Base-by-base conservation (phyloP, 2,888 invertebrate species). In the Gasteruption jaculator region DNA sequence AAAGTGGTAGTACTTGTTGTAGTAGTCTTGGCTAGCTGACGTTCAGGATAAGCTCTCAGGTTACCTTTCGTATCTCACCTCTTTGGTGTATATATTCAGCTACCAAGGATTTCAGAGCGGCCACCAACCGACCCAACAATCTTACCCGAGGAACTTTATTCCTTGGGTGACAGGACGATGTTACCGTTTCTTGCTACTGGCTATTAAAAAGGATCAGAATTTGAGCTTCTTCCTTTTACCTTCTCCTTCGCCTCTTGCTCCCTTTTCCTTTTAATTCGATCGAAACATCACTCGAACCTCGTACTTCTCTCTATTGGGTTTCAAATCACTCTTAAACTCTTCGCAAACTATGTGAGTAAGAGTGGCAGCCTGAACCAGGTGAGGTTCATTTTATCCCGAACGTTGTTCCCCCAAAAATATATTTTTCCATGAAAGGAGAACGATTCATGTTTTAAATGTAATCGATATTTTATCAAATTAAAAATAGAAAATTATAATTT, bases 91-190 rank as follows among this genome's bases (percentile, higher is more conserved):
- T n/a, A n/a, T n/a, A n/a, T n/a, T n/a, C 14, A 50, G 58, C 61
- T 61, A 57, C 61, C 60, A 57, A 61, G 58, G 64, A 60, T 64
- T 64, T 64, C 54, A 54, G 50, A 52, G 47, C 49, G 49, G 50
- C 47, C 54, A 36, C 48, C 35, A 44, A 43, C n/a, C n/a, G n/a
- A n/a, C n/a, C n/a, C n/a, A n/a, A n/a, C n/a, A n/a, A n/a, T n/a
- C n/a, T n/a, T n/a, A n/a, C n/a, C n/a, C n/a, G n/a, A n/a, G n/a
- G n/a, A n/a, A n/a, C n/a, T n/a, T n/a, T n/a, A n/a, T n/a, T 57
- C 52, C 47, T 46, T 48, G 49, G 47, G 45, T 56, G 58, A 61
- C 58, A 54, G 52, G 54, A 55, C 51, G 50, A 56, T 50, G 57
- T 60, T 62, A 61, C 60, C 48, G 54, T n/a, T n/a, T n/a, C n/a